Percentiles rank a stretch among this genome's conserved stretches.
Conservation (phyloP, 2,797 vertebrate genomes). For the Cuniculus paca region DNA sequence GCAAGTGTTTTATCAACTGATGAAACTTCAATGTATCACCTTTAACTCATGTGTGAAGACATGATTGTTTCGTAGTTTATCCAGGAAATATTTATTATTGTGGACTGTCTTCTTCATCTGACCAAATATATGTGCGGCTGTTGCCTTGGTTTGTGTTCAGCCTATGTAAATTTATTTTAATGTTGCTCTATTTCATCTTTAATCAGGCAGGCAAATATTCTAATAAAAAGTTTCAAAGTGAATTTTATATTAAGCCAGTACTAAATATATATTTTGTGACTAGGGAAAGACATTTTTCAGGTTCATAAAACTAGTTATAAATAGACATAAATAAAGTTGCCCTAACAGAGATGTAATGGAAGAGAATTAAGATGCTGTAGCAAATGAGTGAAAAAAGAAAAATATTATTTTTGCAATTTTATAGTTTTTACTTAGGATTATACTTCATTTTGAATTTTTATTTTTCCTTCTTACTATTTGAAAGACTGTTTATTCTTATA, state of each 20-base stretch:
- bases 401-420: conserved; percentile 41
- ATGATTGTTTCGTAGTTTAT: background rate
- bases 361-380: conserved; percentile 51
- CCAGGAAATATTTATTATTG: background rate
- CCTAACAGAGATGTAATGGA: conserved; percentile 22
- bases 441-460: conserved; percentile 21
- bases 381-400: conserved; percentile 52
- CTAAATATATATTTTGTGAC: conserved; percentile 66
- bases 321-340: conserved; percentile 61
- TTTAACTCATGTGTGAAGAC: background rate
- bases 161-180: conserved; percentile 66
- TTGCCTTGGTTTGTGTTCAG: conserved; percentile 35
- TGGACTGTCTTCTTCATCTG: background rate
- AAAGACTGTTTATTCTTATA: background rate
- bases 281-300: conserved; percentile 52
- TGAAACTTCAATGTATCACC: background rate
- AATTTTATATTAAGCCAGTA: conserved; percentile 65
- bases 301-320: conserved; percentile 57
- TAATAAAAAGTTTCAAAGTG: conserved; percentile 68
- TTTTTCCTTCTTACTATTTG: conserved; percentile 5
- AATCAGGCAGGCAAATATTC: conserved; percentile 60
- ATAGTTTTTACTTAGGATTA: conserved; percentile 14
- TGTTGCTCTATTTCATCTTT: conserved; percentile 52
- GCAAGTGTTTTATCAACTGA: background rate
- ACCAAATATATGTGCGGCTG: background rate